These are phyloP conservation scores for Drosophila saltans DNA, from an alignment of 1,140 invertebrate species.

Conservation along the genomic window DNA sequence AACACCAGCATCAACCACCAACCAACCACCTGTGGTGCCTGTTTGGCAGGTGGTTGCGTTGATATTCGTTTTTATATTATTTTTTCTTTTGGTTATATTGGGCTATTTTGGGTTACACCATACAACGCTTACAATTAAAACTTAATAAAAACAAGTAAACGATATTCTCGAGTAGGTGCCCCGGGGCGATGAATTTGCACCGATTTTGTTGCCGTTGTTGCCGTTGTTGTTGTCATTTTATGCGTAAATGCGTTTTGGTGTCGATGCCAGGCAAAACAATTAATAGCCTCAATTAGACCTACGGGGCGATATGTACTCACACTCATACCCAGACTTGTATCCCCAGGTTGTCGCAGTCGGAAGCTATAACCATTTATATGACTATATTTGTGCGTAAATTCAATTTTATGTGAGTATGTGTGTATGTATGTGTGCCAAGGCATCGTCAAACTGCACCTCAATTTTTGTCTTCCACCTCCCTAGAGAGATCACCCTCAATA, in stretches of 20 bases:
- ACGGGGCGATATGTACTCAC: conserved; percentile 42
- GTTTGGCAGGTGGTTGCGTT: conserved; percentile 59
- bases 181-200: conserved; percentile 8
- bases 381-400: conserved; percentile 79
- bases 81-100: too few relatives aligned
- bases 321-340: conserved; percentile 12
- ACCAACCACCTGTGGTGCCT: conserved; percentile 56
- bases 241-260: conserved; percentile 48
- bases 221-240: conserved; percentile 44
- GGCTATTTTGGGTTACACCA: too few relatives aligned
- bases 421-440: conserved; percentile 71
- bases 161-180: conserved; percentile 36
- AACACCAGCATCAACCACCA: conserved; percentile 8
- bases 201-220: conserved; percentile 30
- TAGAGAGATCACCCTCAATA: conserved; percentile 27
- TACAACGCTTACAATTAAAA: conserved; percentile 65
- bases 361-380: conserved; percentile 80
- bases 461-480: conserved; percentile 16
- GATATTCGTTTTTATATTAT: conserved; percentile 9
- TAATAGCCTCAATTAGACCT: conserved; percentile 81
- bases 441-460: conserved; percentile 41
- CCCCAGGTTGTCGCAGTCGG: conserved; percentile 56
- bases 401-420: conserved; percentile 38
- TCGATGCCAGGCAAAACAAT: conserved; percentile 58
- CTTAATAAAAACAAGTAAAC: conserved; percentile 64